A percentile compares a stretch with the other conserved stretches of the same genome.
These are phyloP conservation scores for Diarsia brunnea DNA, from an alignment of 2,888 invertebrate species.

Conservation along the genomic window DNA sequence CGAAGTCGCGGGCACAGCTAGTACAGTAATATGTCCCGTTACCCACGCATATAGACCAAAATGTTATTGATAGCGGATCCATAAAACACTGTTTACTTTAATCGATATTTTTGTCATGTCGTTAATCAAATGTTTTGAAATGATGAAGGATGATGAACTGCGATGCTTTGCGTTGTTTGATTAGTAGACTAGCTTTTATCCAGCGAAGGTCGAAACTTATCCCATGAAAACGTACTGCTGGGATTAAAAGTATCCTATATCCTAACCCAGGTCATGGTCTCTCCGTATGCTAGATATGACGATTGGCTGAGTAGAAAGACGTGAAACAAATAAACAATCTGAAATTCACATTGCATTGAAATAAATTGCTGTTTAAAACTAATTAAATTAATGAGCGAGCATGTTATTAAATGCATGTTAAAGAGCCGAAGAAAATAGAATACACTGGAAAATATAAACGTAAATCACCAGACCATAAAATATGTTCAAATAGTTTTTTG, in stretches of 20 bases:
- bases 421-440: too few relatives aligned
- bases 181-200: background rate
- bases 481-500: background rate
- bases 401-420: too few relatives aligned
- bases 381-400: too few relatives aligned
- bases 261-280: background rate
- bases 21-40: constrained; percentile 7
- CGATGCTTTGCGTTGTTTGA: constrained; percentile 23
- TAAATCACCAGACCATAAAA: too few relatives aligned
- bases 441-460: too few relatives aligned
- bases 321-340: background rate
- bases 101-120: constrained; percentile 63
- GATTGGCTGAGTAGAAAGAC: background rate
- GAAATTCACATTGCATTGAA: background rate
- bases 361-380: too few relatives aligned
- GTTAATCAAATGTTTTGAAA: constrained; percentile 60
- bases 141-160: constrained; percentile 56
- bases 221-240: background rate
- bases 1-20: too few relatives aligned
- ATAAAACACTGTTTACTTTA: constrained; percentile 71
- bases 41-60: constrained; percentile 47
- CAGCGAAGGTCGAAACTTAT: background rate
- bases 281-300: background rate
- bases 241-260: background rate
- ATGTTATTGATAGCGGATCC: constrained; percentile 57